A percentile compares a stretch with the other conserved stretches of the same genome.
Conservation (phyloP, 2,888 invertebrate species). For the Drosophila mimica region DNA sequence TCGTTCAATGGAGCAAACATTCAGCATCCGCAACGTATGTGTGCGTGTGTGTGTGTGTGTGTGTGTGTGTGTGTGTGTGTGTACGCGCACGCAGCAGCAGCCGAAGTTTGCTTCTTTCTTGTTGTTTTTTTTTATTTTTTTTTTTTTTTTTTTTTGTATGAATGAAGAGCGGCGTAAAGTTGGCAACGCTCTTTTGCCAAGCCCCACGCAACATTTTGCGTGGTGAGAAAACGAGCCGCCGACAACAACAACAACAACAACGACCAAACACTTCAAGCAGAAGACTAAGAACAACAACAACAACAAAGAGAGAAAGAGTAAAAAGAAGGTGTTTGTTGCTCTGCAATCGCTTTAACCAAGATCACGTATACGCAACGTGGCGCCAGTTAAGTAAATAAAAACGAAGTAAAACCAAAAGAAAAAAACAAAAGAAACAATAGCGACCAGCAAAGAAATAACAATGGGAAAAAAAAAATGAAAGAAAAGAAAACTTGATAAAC, state of each 20-base stretch:
- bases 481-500: conserved; percentile 11
- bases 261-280: conserved; percentile 1
- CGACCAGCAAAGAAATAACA: not conserved
- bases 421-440: not conserved
- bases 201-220: conserved; percentile 45
- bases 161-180: conserved; percentile 40
- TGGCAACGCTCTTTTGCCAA: conserved; percentile 37
- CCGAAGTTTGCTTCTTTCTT: conserved; percentile 19
- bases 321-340: conserved; percentile 11
- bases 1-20: conserved; percentile 65
- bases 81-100: conserved; percentile 45
- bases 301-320: not conserved
- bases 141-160: not conserved
- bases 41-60: conserved; percentile 17
- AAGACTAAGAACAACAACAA: conserved; percentile 12
- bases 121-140: not conserved
- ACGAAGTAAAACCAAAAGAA: conserved; percentile 1
- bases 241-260: conserved; percentile 8
- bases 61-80: conserved; percentile 31
- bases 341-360: conserved; percentile 30
- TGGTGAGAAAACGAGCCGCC: conserved; percentile 44
- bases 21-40: conserved; percentile 61
- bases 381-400: conserved; percentile 43
- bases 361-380: conserved; percentile 60
- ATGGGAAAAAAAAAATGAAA: not conserved